Base-by-base conservation (phyloP, 2,888 invertebrate species). In the Drosophila bunnanda region DNA sequence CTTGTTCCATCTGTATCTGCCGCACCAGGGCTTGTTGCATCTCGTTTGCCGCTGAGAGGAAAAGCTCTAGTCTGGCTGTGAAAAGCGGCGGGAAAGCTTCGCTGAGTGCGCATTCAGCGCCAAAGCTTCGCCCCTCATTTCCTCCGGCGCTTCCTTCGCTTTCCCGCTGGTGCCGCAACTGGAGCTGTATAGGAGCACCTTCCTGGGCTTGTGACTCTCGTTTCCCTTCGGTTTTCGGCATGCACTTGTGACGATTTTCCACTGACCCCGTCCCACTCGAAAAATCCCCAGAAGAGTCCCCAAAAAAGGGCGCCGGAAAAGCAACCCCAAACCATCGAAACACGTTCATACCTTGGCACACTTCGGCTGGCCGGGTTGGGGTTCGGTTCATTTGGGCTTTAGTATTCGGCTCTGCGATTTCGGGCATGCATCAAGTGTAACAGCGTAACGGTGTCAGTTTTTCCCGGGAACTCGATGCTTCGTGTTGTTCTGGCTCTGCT, bases 401-500 rank as follows among this genome's bases (percentile, higher is more conserved):
- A 28, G 56, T 13, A 41, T 39, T 53, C 43, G 62, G 57, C 59
- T 55, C 12, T 28, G 32, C 34, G 34, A 64, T 57, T 43, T 68
- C 60, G 38, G 38, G 74, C 62, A 89, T 90, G 90, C 93, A 91
- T 90, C 91, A 90, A 90, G 91, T 91, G 85, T 81, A 88, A 83
- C 76, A 89, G 34, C 25, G 48, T 41, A 53, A 94, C 94, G 79
- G 93, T 94, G 91, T 90, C 71, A 80, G 93, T 94, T 91, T 91
- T 92, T 85, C 92, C 91, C 91, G 92, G 92, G 92, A 91, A 91
- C 89, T 91, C 89, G 86, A 83, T 88, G 86, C 88, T 82, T 87
- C 83, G 90, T 84, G 86, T 91, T 88, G 78, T 77, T 67, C 59
- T 50, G 67, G 54, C 70, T 25, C 25, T 25, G 25, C 25, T 25